Base-by-base conservation (phyloP, 1,140 invertebrate species). In the Drosophila rhopaloa region DNA sequence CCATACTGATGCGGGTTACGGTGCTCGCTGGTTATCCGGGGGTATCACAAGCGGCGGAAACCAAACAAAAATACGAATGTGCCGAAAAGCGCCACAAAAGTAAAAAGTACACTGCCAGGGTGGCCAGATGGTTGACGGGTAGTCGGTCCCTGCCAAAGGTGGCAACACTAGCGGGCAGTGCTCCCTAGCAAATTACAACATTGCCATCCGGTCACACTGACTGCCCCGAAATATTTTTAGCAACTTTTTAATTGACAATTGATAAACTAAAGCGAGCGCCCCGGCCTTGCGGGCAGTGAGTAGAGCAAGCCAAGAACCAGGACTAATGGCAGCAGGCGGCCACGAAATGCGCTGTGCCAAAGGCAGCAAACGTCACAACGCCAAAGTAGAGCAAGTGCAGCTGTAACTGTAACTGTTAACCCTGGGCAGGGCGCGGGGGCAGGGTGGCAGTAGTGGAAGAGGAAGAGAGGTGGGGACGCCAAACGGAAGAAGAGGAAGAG, bases 331-430 rank as follows among this genome's bases (percentile, higher is more conserved):
- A 19, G 59, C 37, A 19, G 71, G 44, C 16, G 59, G 51, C 44
- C 41, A 24, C 43, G 35, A 63, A 59, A 76, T 76, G 73, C 55
- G 54, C 54, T 40, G 54, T 41, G 48, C 65, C 16, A 51, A 56
- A 35, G 41, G 38, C 37, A 62, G 48, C 41, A 74, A 70, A 48
- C 44, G 51, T 50, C 40, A 32, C 38, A 58, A 76, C 54, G 54
- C 72, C 19, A 58, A 76, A 76, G 51, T 76, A 76, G 73, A 76
- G 73, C 71, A 74, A 43, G 35, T 70, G 71, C 62, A 76, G 41
- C 40, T 66, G 66, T 66, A 48, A 46, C 50, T 71, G 67, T 70
- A 71, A 71, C 63, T 32, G 16, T 50, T 53, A 63, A 63, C 55
- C 60, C 29, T 41, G 37, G 63, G 56, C 41, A 37, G 41, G 41